phyloP scores from a whole-genome alignment of 2,888 invertebrate genomes.

The Anodontia alba region DNA sequence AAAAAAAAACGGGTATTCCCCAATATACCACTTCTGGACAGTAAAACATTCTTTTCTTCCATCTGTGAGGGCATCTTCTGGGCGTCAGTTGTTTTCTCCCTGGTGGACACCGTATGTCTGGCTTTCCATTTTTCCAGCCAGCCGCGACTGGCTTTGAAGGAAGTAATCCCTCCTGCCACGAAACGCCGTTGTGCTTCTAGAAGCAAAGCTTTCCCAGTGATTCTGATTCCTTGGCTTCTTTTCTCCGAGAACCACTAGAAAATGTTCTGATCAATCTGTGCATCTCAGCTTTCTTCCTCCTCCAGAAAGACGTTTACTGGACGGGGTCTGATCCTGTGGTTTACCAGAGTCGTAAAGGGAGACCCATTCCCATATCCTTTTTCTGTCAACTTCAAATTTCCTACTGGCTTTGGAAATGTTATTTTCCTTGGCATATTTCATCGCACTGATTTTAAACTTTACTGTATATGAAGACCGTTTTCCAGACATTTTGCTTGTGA shows the following conservation, averaged over 20 bases:
- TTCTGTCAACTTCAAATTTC: slow-evolving; percentile 15
- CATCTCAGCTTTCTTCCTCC: slow-evolving; percentile 9
- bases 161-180: slow-evolving; percentile 6
- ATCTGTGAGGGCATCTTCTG: slow-evolving; percentile 31
- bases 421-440: slow-evolving; percentile 22
- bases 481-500: not conserved
- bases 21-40: too few species aligned
- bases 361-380: slow-evolving; percentile 6
- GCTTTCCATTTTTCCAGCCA: slow-evolving; percentile 32
- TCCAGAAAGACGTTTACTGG: slow-evolving; percentile 22
- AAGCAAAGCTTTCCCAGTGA: slow-evolving; percentile 26
- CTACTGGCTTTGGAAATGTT: slow-evolving; percentile 19
- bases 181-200: slow-evolving; percentile 29
- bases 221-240: slow-evolving; percentile 9
- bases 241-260: slow-evolving; percentile 32
- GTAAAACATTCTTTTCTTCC: slow-evolving; percentile 20
- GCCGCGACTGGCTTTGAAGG: slow-evolving; percentile 27
- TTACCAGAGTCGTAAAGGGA: not conserved
- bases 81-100: slow-evolving; percentile 23
- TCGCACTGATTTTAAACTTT: slow-evolving; percentile 21
- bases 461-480: not conserved
- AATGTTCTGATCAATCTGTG: slow-evolving; percentile 15
- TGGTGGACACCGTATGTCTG: slow-evolving; percentile 19
- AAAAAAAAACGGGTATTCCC: too few species aligned
- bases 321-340: not conserved